These are phyloP conservation scores for Cactoblastis cactorum DNA, from an alignment of 2,888 invertebrate genomes.

Conservation along the genomic window DNA sequence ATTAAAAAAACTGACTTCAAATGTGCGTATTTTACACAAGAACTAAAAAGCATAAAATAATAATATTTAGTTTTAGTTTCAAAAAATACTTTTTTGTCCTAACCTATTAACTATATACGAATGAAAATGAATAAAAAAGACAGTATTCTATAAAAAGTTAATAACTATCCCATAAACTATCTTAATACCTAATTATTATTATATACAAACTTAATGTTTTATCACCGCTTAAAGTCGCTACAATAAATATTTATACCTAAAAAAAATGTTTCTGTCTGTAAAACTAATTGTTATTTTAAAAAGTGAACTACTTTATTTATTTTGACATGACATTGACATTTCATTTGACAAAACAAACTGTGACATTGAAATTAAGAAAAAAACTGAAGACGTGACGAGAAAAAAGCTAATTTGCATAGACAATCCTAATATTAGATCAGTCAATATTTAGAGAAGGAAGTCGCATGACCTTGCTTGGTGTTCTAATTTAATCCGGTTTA, in stretches of 20 bases:
- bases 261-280: background rate
- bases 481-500: background rate
- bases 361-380: constrained; percentile 3
- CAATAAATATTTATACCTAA: background rate
- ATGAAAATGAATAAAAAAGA: too few species aligned
- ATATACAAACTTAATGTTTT: too few species aligned
- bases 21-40: background rate
- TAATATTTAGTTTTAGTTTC: too few species aligned
- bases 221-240: too few species aligned
- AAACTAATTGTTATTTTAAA: background rate
- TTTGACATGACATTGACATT: background rate
- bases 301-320: too few species aligned
- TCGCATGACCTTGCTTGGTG: background rate
- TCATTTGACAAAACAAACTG: constrained; percentile 1
- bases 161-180: too few species aligned
- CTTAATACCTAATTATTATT: too few species aligned
- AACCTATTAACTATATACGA: too few species aligned
- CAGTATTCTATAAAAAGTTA: too few species aligned
- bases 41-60: too few species aligned
- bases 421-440: background rate
- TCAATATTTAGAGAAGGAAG: background rate
- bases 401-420: constrained; percentile 8
- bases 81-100: too few species aligned
- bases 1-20: background rate
- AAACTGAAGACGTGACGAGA: background rate